phyloP scores from a whole-genome alignment of 2,888 invertebrate genomes.

The Anticlea derivata region DNA sequence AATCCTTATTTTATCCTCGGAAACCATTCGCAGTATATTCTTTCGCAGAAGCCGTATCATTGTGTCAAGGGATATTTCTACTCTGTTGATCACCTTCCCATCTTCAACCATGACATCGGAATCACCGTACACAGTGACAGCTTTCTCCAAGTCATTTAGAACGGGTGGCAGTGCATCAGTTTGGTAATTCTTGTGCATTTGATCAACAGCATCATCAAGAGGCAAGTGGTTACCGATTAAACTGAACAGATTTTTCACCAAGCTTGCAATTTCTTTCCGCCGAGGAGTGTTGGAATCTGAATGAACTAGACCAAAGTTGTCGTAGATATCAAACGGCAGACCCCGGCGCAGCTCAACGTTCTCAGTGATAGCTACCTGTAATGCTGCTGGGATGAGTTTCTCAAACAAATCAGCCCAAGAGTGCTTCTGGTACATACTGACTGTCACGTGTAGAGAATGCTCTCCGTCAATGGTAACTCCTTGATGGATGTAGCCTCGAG shows the following conservation, averaged over 20 bases:
- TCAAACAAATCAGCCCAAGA: conserved; percentile 95
- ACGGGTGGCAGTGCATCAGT: conserved; percentile 95
- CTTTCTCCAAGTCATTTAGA: conserved; percentile 86
- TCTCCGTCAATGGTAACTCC: conserved; percentile 89
- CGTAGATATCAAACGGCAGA: conserved; percentile 90
- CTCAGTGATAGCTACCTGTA: conserved; percentile 88
- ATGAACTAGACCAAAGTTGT: conserved; percentile 89
- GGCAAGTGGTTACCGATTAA: conserved; percentile 85
- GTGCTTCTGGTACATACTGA: conserved; percentile 96
- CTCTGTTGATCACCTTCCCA: conserved; percentile 85
- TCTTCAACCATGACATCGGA: conserved; percentile 86
- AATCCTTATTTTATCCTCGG: conserved; percentile 85
- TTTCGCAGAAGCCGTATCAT: conserved; percentile 83
- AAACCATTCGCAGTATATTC: conserved; percentile 85
- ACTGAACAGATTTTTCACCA: conserved; percentile 82
- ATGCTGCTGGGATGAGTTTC: conserved; percentile 89
- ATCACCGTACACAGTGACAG: conserved; percentile 88
- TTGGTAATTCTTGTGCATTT: conserved; percentile 92
- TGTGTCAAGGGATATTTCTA: conserved; percentile 87
- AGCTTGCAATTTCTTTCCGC: conserved; percentile 76
- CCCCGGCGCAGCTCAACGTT: conserved; percentile 90
- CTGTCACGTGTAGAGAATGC: conserved; percentile 97
- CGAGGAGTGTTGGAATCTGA: conserved; percentile 75
- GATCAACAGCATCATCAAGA: conserved; percentile 92
- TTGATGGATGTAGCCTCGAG: conserved; percentile 94